Evolutionary conservation across 2,113 vertebrate genomes (phyloP).

Genomic region (Hippocampus comes): DNA sequence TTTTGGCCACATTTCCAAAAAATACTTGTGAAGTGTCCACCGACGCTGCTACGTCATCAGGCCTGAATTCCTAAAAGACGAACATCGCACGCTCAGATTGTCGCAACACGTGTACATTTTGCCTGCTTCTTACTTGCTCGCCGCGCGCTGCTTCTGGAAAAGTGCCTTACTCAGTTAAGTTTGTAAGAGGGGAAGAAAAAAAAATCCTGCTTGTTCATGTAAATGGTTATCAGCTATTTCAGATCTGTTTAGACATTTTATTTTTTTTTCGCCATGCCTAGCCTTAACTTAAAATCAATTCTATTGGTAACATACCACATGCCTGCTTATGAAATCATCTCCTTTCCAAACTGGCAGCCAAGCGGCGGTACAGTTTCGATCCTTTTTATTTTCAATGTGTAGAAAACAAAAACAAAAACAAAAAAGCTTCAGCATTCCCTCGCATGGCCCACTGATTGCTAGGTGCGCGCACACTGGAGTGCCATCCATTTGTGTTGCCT

Average conservation of each 20-base stretch:
- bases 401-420: conserved; percentile 1
- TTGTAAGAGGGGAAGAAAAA: conserved; percentile 6
- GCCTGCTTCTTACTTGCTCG: conserved; percentile 30
- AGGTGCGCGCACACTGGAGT: conserved; percentile 16
- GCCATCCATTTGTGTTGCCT: conserved; percentile 28
- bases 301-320: too few relatives aligned
- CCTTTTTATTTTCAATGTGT: not conserved
- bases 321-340: not conserved
- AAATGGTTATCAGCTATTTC: conserved; percentile 50
- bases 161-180: conserved; percentile 72
- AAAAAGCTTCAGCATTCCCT: conserved; percentile 27
- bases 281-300: conserved; percentile 45
- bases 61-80: conserved; percentile 41
- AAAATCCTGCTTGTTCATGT: not conserved
- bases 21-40: conserved; percentile 12
- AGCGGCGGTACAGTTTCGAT: not conserved
- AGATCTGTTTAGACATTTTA: conserved; percentile 38
- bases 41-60: conserved; percentile 5
- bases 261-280: conserved; percentile 32
- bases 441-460: conserved; percentile 20
- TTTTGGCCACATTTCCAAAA: conserved; percentile 24
- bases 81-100: conserved; percentile 31
- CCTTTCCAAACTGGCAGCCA: not conserved
- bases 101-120: conserved; percentile 30
- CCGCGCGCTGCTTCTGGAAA: conserved; percentile 60